These are phyloP conservation scores for Mycetomoellerius zeteki DNA, from an alignment of 1,140 invertebrate species.

Conservation along the genomic window DNA sequence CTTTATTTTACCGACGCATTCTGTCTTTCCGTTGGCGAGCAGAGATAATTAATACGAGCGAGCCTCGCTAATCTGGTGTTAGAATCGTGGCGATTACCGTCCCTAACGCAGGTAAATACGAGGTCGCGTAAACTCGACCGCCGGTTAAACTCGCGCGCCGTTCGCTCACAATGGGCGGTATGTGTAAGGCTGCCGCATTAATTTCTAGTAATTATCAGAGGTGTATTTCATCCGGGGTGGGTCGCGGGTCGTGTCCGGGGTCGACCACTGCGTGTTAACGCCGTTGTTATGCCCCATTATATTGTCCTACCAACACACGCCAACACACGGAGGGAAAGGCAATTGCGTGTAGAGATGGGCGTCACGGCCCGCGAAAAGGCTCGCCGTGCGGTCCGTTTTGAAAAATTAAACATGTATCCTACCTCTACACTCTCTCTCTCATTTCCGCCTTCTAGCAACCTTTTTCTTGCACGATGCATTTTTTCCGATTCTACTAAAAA, in stretches of 20 bases:
- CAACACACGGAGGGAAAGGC: slow-evolving; percentile 59
- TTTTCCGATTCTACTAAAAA: slow-evolving; percentile 20
- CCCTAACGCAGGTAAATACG: slow-evolving; percentile 67
- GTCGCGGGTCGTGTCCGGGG: slow-evolving; percentile 84
- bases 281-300: slow-evolving; percentile 87
- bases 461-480: neutral
- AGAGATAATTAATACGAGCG: slow-evolving; percentile 42
- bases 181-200: slow-evolving; percentile 82
- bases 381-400: slow-evolving; percentile 47
- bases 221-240: slow-evolving; percentile 84
- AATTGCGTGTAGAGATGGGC: slow-evolving; percentile 52
- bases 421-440: neutral
- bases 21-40: slow-evolving; percentile 5
- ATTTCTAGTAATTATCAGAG: slow-evolving; percentile 87
- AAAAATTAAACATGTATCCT: slow-evolving; percentile 66
- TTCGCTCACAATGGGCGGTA: slow-evolving; percentile 66
- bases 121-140: slow-evolving; percentile 62
- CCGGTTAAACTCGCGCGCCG: slow-evolving; percentile 64
- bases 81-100: slow-evolving; percentile 61
- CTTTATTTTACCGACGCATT: neutral
- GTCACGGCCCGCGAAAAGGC: slow-evolving; percentile 53
- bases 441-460: neutral
- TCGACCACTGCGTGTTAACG: slow-evolving; percentile 85
- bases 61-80: slow-evolving; percentile 57
- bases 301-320: slow-evolving; percentile 79